Percentiles rank a stretch among this genome's conserved stretches.
Conservation (phyloP, 2,888 invertebrate species). For the Molorchus minor region DNA sequence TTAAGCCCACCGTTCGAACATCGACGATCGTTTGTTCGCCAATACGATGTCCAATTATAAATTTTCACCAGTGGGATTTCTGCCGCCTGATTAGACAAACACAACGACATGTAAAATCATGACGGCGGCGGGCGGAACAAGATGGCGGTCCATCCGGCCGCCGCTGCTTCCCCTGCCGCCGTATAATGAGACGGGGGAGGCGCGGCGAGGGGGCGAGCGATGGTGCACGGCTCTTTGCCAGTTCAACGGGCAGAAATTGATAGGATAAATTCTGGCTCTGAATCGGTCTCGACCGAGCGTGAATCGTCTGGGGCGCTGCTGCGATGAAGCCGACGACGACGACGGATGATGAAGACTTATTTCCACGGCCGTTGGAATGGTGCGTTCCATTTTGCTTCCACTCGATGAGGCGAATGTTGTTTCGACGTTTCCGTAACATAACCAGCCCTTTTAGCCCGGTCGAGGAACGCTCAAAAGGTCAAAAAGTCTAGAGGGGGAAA, state of each 20-base stretch:
- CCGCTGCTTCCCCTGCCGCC: slow-evolving; percentile 41
- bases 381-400: too few relatives aligned
- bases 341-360: neutral
- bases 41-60: slow-evolving; percentile 58
- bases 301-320: slow-evolving; percentile 37
- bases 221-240: slow-evolving; percentile 64
- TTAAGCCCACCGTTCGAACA: neutral
- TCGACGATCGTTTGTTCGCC: neutral
- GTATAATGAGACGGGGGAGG: slow-evolving; percentile 43
- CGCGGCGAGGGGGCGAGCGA: slow-evolving; percentile 37
- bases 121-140: slow-evolving; percentile 58
- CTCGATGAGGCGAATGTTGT: too few relatives aligned
- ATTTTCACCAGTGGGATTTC: slow-evolving; percentile 55
- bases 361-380: slow-evolving; percentile 21
- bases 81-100: slow-evolving; percentile 59
- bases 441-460: too few relatives aligned
- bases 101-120: slow-evolving; percentile 61
- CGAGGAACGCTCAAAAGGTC: too few relatives aligned
- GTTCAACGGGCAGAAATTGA: slow-evolving; percentile 72
- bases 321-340: slow-evolving; percentile 4
- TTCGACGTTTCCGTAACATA: too few relatives aligned
- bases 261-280: slow-evolving; percentile 72
- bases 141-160: slow-evolving; percentile 59
- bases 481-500: too few relatives aligned
- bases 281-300: slow-evolving; percentile 67